phyloP scores from a whole-genome alignment of 2,888 invertebrate genomes.

The Platycnemis pennipes region DNA sequence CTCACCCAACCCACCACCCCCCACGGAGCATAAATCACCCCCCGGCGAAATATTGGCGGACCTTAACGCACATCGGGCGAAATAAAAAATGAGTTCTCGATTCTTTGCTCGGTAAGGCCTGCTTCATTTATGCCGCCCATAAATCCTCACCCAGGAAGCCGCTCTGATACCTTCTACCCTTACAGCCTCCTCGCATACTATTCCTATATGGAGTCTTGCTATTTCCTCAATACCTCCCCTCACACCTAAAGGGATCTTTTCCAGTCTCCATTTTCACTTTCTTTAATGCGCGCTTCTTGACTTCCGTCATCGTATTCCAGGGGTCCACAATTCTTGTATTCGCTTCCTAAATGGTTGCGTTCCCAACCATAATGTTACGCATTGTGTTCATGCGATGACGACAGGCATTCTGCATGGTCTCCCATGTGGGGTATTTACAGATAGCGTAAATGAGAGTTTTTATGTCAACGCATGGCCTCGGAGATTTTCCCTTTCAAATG shows the following conservation, averaged over 20 bases:
- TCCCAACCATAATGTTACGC: too few species aligned
- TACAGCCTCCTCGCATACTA: neutral
- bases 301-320: neutral
- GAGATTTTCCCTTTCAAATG: too few species aligned
- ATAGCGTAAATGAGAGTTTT: too few species aligned
- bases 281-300: neutral
- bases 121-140: slow-evolving; percentile 47
- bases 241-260: too few species aligned
- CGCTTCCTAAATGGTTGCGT: too few species aligned
- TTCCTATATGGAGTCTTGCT: neutral
- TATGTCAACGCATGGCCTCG: too few species aligned
- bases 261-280: neutral
- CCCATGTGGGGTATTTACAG: too few species aligned
- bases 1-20: neutral
- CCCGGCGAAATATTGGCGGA: slow-evolving; percentile 59
- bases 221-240: neutral
- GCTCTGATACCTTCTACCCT: slow-evolving; percentile 35
- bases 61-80: slow-evolving; percentile 49
- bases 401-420: too few species aligned
- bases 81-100: slow-evolving; percentile 54
- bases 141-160: slow-evolving; percentile 48
- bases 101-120: slow-evolving; percentile 46
- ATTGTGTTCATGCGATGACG: too few species aligned
- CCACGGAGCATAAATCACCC: slow-evolving; percentile 23
- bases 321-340: too few species aligned